Evolutionary conservation across 2,797 vertebrate species (phyloP).

Genomic region (Pseudocheirus occidentalis): DNA sequence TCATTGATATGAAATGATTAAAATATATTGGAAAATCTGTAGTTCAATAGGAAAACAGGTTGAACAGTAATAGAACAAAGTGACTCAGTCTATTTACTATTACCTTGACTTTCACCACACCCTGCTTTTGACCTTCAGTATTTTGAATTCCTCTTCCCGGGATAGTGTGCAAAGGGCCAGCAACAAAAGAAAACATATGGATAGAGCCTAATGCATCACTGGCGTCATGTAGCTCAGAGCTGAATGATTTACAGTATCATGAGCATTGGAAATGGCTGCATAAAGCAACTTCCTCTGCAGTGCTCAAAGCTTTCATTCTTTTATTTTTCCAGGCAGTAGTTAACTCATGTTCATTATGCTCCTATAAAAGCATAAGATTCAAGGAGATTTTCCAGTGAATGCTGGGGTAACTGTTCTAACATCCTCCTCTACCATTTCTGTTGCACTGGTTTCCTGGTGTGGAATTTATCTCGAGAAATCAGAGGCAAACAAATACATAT

Average conservation of each 20-base stretch:
- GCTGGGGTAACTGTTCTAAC: not conserved
- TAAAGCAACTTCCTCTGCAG: slow-evolving; percentile 29
- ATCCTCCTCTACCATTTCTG: not conserved
- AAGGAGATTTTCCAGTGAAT: slow-evolving; percentile 14
- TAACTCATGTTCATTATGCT: slow-evolving; percentile 29
- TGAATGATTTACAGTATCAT: not conserved
- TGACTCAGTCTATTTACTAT: slow-evolving; percentile 41
- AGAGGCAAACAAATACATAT: not conserved
- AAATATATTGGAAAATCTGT: slow-evolving; percentile 40
- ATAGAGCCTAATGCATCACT: slow-evolving; percentile 19
- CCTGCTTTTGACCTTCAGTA: slow-evolving; percentile 17
- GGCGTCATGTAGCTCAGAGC: slow-evolving; percentile 2
- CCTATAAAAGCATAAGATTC: slow-evolving; percentile 19
- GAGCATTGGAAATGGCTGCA: not conserved
- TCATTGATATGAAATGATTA: slow-evolving; percentile 10
- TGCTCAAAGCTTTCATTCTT: not conserved
- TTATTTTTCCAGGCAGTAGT: not conserved
- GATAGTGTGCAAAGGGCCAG: not conserved
- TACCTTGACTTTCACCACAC: slow-evolving; percentile 27
- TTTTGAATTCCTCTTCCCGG: not conserved
- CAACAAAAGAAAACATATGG: slow-evolving; percentile 30
- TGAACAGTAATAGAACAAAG: slow-evolving; percentile 40
- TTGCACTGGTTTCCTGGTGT: slow-evolving; percentile 1
- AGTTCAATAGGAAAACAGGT: slow-evolving; percentile 41
- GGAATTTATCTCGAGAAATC: not conserved